These are phyloP conservation scores for Alosa alosa DNA, from an alignment of 2,113 vertebrate genomes.

Conservation along the genomic window DNA sequence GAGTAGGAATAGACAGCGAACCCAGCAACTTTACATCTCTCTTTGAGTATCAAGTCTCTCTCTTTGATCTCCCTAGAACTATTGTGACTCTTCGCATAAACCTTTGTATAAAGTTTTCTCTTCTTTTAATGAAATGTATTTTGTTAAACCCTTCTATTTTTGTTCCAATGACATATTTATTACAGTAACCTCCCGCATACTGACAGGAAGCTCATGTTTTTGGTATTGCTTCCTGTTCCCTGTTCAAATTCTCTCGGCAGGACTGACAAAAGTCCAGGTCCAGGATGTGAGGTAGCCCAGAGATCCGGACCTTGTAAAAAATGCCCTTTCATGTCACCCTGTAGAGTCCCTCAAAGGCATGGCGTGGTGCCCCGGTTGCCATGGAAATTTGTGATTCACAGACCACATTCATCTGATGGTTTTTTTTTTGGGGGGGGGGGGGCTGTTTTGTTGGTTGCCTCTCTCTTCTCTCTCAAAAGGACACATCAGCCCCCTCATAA, in stretches of 20 bases:
- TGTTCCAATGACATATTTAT: neutral
- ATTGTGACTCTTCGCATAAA: neutral
- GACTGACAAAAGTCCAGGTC: conserved; percentile 20
- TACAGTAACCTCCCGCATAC: neutral
- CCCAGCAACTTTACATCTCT: neutral
- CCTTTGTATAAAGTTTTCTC: neutral
- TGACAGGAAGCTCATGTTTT: neutral
- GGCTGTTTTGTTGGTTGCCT: conserved; percentile 27
- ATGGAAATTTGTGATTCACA: conserved; percentile 65
- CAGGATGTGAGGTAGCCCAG: conserved; percentile 48
- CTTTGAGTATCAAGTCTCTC: too few relatives aligned
- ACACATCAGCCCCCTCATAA: conserved; percentile 53
- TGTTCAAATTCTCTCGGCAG: neutral
- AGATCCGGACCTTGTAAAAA: conserved; percentile 50
- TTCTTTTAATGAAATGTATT: neutral
- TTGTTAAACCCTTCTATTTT: neutral
- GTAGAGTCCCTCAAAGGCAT: conserved; percentile 63
- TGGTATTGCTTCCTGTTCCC: neutral
- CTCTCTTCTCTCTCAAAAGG: conserved; percentile 47
- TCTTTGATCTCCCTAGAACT: neutral
- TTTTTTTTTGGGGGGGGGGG: conserved; percentile 37
- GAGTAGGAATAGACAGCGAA: neutral
- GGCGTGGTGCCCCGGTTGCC: conserved; percentile 67
- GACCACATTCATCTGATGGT: conserved; percentile 70
- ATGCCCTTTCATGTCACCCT: conserved; percentile 58